Evolutionary conservation across 2,113 vertebrate species (phyloP).

Genomic region (Chloroceryle aenea): DNA sequence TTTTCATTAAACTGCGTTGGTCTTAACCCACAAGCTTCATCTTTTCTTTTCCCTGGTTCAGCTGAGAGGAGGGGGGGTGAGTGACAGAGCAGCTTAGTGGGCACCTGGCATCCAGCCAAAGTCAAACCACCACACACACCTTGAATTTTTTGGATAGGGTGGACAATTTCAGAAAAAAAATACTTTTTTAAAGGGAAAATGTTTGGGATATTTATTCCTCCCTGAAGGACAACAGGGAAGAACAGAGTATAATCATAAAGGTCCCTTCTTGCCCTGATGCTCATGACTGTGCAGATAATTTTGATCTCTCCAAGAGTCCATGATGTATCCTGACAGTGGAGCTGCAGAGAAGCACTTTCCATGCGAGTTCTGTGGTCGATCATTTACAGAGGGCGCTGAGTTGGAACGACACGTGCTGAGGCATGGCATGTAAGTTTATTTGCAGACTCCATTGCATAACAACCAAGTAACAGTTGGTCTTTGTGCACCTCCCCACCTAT

Average conservation of each 20-base stretch:
- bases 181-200: background rate
- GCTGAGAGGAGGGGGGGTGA: no score
- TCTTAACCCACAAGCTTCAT: no score
- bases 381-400: conserved; percentile 87
- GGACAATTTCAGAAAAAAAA: background rate
- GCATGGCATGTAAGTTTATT: conserved; percentile 91
- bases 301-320: conserved; percentile 50
- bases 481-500: background rate
- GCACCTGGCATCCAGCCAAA: no score
- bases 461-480: background rate
- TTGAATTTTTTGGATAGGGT: background rate
- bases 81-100: no score
- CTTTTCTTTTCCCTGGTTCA: no score
- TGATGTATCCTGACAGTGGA: conserved; percentile 68
- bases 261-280: background rate
- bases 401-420: conserved; percentile 93
- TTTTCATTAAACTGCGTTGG: no score
- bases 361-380: conserved; percentile 94
- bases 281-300: background rate
- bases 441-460: background rate
- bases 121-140: background rate
- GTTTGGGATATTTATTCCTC: background rate
- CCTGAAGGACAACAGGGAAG: background rate
- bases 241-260: background rate
- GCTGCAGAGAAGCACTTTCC: conserved; percentile 84